Conservation (phyloP, 2,113 vertebrate species). For the Mobula hypostoma region DNA sequence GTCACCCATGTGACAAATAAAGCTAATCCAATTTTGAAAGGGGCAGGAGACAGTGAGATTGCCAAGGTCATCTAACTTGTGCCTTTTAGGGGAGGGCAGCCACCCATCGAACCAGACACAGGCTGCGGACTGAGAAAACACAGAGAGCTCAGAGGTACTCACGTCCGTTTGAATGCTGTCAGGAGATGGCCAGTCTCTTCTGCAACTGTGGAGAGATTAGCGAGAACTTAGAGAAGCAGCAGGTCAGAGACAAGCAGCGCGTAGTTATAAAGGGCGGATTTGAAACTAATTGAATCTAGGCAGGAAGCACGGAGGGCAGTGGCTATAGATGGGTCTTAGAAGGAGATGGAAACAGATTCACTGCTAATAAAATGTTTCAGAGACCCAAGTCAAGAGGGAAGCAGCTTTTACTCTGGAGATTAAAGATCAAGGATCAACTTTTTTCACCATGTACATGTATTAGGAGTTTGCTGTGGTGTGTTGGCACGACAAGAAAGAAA, state of each 20-base stretch:
- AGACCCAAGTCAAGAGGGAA: neutral
- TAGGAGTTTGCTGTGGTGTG: no score
- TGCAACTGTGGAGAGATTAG: slow-evolving; percentile 52
- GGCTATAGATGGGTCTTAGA: neutral
- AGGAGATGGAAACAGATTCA: neutral
- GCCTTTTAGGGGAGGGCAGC: no score
- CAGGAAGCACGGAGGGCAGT: neutral
- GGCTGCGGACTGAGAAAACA: no score
- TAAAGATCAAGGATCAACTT: neutral
- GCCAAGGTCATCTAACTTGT: no score
- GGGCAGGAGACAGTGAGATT: no score
- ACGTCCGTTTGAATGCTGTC: slow-evolving; percentile 74
- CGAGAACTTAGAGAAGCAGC: slow-evolving; percentile 42
- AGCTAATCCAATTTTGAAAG: no score
- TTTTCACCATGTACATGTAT: no score
- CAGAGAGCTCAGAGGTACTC: slow-evolving; percentile 48
- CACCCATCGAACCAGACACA: no score
- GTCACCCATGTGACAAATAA: no score
- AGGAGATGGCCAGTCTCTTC: slow-evolving; percentile 61
- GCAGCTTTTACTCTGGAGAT: neutral
- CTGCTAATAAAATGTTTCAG: neutral
- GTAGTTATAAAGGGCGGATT: neutral
- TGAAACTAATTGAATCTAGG: neutral
- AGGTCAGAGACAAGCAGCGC: slow-evolving; percentile 41
- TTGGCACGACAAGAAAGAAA: no score